Conservation (phyloP, 1,140 invertebrate species). For the Mycetomoellerius zeteki region DNA sequence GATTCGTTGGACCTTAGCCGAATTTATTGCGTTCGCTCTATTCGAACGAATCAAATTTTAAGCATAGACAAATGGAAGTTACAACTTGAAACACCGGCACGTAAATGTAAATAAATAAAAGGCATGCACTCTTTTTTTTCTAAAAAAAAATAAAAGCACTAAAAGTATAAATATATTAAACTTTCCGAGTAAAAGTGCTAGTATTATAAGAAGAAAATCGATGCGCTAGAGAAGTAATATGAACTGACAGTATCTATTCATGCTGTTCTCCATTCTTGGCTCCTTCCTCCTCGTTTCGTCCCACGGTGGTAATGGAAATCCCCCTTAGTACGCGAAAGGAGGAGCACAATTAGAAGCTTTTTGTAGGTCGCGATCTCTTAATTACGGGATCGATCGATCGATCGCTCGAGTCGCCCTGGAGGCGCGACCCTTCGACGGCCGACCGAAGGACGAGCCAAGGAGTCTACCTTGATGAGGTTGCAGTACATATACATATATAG, state of each 20-base stretch:
- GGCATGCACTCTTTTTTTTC: not conserved
- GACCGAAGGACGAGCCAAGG: slow-evolving; percentile 74
- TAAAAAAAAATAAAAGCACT: not conserved
- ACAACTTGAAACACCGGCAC: not conserved
- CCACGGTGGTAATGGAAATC: slow-evolving; percentile 47
- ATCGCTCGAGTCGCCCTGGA: slow-evolving; percentile 54
- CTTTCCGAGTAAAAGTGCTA: not conserved
- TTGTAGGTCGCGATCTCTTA: slow-evolving; percentile 73
- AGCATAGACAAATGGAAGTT: not conserved
- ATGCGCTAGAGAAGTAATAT: not conserved
- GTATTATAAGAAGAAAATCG: slow-evolving; percentile 16
- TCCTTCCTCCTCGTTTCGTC: slow-evolving; percentile 7
- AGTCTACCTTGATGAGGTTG: slow-evolving; percentile 77
- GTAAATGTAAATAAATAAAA: not conserved
- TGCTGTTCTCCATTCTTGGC: not conserved
- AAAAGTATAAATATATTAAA: not conserved
- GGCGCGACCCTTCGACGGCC: slow-evolving; percentile 64
- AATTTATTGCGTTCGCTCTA: not conserved
- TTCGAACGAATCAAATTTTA: not conserved
- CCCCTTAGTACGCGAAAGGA: slow-evolving; percentile 17
- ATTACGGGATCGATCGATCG: slow-evolving; percentile 72
- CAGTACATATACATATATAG: slow-evolving; percentile 67
- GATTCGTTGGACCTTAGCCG: not conserved
- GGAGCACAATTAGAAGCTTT: slow-evolving; percentile 73
- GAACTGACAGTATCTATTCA: slow-evolving; percentile 52